Evolutionary conservation across 2,888 invertebrate species (phyloP).

Genomic region (Neoascia interrupta): DNA sequence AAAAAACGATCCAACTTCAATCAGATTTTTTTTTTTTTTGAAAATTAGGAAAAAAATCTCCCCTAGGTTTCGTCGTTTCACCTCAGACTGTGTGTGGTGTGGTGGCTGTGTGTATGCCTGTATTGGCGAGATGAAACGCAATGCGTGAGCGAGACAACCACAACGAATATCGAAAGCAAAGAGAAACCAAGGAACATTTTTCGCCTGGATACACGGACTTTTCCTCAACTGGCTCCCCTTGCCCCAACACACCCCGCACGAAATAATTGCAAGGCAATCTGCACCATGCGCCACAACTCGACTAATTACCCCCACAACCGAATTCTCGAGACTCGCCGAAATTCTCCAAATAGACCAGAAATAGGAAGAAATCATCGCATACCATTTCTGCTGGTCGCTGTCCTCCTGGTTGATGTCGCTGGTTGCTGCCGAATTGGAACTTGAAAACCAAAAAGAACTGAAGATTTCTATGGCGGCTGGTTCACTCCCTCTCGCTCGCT

Average conservation of each 20-base stretch:
- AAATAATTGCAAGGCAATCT: slow-evolving; percentile 27
- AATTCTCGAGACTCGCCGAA: neutral
- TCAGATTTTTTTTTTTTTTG: slow-evolving; percentile 3
- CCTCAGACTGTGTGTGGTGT: slow-evolving; percentile 38
- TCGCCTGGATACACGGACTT: slow-evolving; percentile 65
- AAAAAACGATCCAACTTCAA: neutral
- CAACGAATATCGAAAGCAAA: slow-evolving; percentile 39
- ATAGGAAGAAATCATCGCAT: slow-evolving; percentile 35
- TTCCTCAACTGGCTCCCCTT: slow-evolving; percentile 11
- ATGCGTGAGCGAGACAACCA: slow-evolving; percentile 36
- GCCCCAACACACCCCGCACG: neutral
- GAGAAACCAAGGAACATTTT: slow-evolving; percentile 51
- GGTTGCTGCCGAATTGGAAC: slow-evolving; percentile 46
- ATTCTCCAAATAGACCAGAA: no score
- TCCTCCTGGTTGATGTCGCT: slow-evolving; percentile 30
- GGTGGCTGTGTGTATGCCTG: slow-evolving; percentile 15
- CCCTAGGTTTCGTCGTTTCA: slow-evolving; percentile 50
- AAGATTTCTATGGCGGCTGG: slow-evolving; percentile 28
- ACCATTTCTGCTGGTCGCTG: slow-evolving; percentile 60
- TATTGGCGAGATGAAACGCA: slow-evolving; percentile 11
- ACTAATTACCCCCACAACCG: slow-evolving; percentile 15
- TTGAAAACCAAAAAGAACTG: slow-evolving; percentile 16
- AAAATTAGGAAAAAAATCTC: slow-evolving; percentile 23
- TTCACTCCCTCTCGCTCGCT: slow-evolving; percentile 31
- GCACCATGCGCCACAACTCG: slow-evolving; percentile 13